These are phyloP conservation scores for Drosophila pachea DNA, from an alignment of 1,140 invertebrate genomes.

Conservation along the genomic window DNA sequence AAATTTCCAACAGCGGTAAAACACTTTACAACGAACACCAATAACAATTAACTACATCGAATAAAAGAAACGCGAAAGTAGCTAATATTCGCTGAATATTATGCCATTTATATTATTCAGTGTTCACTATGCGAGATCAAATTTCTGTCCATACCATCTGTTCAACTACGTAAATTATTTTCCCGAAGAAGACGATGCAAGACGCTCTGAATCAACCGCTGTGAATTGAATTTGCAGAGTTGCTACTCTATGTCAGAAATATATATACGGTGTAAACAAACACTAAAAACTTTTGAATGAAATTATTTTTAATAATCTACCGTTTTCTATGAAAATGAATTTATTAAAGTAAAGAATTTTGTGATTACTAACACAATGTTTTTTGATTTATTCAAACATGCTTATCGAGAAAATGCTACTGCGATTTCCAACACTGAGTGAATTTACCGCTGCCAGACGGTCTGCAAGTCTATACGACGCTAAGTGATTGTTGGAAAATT, in stretches of 20 bases:
- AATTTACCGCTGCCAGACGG: slow-evolving; percentile 42
- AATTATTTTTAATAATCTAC: not conserved
- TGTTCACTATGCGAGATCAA: no score
- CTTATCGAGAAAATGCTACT: not conserved
- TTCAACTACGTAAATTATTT: slow-evolving; percentile 35
- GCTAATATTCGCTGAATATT: slow-evolving; percentile 11
- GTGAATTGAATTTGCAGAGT: slow-evolving; percentile 57
- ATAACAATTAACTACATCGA: slow-evolving; percentile 23
- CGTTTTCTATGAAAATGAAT: not conserved
- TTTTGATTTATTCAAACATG: not conserved
- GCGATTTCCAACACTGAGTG: slow-evolving; percentile 43
- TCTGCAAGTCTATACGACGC: slow-evolving; percentile 35
- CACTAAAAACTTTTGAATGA: not conserved
- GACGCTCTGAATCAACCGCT: slow-evolving; percentile 57
- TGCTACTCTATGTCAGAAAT: slow-evolving; percentile 26
- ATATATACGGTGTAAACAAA: slow-evolving; percentile 21
- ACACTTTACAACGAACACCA: slow-evolving; percentile 23
- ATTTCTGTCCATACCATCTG: slow-evolving; percentile 13
- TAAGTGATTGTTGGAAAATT: slow-evolving; percentile 39
- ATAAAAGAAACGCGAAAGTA: slow-evolving; percentile 14
- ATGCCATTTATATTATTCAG: slow-evolving; percentile 12
- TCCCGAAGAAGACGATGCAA: slow-evolving; percentile 42
- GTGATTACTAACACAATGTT: not conserved
- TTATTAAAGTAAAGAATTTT: not conserved
- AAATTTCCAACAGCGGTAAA: slow-evolving; percentile 18